These are phyloP conservation scores for Ctenopoma kingsleyae DNA, from an alignment of 2,797 vertebrate species.

Conservation along the genomic window DNA sequence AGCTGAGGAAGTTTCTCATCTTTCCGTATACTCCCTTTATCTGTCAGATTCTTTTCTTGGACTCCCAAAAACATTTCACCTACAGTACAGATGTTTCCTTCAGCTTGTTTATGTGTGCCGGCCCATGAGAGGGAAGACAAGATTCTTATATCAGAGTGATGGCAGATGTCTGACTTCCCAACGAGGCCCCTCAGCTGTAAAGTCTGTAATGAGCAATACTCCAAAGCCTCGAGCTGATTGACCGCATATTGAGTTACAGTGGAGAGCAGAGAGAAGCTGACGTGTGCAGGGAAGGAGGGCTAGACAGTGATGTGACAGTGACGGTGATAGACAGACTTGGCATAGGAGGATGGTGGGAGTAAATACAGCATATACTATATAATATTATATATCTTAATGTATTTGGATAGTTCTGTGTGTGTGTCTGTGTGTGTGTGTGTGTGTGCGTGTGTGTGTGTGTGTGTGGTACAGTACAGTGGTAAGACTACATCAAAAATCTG, in stretches of 20 bases:
- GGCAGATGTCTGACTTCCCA: constrained; percentile 74
- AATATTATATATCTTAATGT: too few species aligned
- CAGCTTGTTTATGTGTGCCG: constrained; percentile 56
- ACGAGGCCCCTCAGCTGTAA: constrained; percentile 74
- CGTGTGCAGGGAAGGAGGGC: constrained; percentile 36
- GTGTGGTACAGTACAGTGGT: too few species aligned
- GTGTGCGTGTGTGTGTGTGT: too few species aligned
- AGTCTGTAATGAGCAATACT: constrained; percentile 68
- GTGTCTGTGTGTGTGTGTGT: too few species aligned
- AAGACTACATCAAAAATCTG: too few species aligned
- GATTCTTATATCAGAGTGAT: constrained; percentile 49
- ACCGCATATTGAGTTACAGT: constrained; percentile 69
- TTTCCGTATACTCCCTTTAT: constrained; percentile 51
- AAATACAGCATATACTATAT: constrained; percentile 1
- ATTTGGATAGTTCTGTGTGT: too few species aligned
- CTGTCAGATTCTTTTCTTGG: constrained; percentile 57
- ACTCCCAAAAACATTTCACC: constrained; percentile 70
- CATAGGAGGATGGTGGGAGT: constrained; percentile 25
- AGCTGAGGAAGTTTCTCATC: constrained; percentile 49
- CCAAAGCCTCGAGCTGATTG: constrained; percentile 67
- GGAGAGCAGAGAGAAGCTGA: constrained; percentile 47
- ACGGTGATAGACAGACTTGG: constrained; percentile 40
- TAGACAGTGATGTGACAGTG: constrained; percentile 8
- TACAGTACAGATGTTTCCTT: constrained; percentile 66
- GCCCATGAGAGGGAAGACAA: constrained; percentile 57